Evolutionary conservation across 2,113 vertebrate species (phyloP), one percentile per base, ranked within the genome.

Genomic region (Pollimyrus isidori): DNA sequence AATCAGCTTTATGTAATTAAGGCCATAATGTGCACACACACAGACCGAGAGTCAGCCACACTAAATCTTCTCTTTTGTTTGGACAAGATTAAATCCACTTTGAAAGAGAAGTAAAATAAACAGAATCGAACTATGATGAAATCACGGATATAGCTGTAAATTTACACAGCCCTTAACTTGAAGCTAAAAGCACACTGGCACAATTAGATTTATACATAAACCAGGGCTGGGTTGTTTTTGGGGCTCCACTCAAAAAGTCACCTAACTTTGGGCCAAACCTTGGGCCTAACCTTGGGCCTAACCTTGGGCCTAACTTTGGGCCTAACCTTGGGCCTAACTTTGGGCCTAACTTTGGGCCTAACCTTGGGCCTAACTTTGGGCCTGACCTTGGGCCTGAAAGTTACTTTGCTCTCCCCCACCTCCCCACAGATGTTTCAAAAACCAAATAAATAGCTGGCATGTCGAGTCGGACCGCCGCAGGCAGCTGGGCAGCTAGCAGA

Each of bases 1-100:
- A 93, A 91, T 87, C 90, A 92, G 83, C 89, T 9, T 58, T 82
- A 53, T 42, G 56, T 94, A 95, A 96, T 95, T 94, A 95, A 94
- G 93, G 92, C 87, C 76, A 76, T 73, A 80, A 30, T 58, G 21
- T 86, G 69, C 87, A 90, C 87, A 87, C 39, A 46, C 10, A 89
- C 35, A 58, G 21, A 62, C 49, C 30, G 52, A 89, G 49, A 84
- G 39, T 65, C 80, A 80, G 62, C 13, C 88, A 58, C 52, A 62
- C 52, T 62, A 45, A 10, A 62, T 39, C 53, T 46, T 87, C 56
- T 45, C 30, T 50, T 87, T 87, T 58, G 87, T 87, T 65, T 87
- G 53, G 58, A 23, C 9, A 62, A n/a, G 26, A 19, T 87, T 58
- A 58, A 87, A 23, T 45, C 19, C 21, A 6, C 19, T 65, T 62